Conservation (phyloP, 2,888 invertebrate species). For the Atethmia centrago region DNA sequence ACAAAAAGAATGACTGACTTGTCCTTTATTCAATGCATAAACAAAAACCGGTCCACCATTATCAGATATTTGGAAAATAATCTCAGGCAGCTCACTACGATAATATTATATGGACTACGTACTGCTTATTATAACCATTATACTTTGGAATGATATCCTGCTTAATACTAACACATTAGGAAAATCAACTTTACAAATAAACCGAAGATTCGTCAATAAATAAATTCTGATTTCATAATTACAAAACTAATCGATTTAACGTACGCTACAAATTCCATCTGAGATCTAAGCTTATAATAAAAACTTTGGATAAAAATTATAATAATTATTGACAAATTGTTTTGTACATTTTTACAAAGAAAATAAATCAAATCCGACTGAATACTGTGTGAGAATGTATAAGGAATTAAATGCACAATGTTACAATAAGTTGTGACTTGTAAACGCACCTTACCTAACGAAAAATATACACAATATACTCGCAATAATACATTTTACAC, state of each 20-base stretch:
- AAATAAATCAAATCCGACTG: slow-evolving; percentile 75
- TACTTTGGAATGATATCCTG: slow-evolving; percentile 89
- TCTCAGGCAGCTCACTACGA: slow-evolving; percentile 78
- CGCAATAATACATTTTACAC: slow-evolving; percentile 79
- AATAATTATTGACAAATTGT: slow-evolving; percentile 83
- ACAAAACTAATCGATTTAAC: slow-evolving; percentile 83
- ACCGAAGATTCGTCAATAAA: slow-evolving; percentile 84
- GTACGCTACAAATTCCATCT: slow-evolving; percentile 85
- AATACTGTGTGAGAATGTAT: slow-evolving; percentile 79
- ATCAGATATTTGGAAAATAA: slow-evolving; percentile 80
- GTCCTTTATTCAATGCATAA: slow-evolving; percentile 89
- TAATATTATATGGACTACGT: slow-evolving; percentile 76
- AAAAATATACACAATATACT: slow-evolving; percentile 72
- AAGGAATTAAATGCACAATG: slow-evolving; percentile 78
- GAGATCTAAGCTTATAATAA: slow-evolving; percentile 90
- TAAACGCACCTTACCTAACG: slow-evolving; percentile 74
- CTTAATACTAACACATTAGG: slow-evolving; percentile 77
- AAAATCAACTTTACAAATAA: slow-evolving; percentile 85
- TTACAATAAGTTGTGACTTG: slow-evolving; percentile 79
- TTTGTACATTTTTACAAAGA: slow-evolving; percentile 90
- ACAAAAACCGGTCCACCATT: slow-evolving; percentile 85
- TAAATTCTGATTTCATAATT: slow-evolving; percentile 86
- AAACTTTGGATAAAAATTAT: slow-evolving; percentile 89
- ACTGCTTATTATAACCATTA: slow-evolving; percentile 76
- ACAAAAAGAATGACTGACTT: slow-evolving; percentile 71